Base-by-base conservation (phyloP, 1,140 invertebrate genomes). In the Notospermus geniculatus region DNA sequence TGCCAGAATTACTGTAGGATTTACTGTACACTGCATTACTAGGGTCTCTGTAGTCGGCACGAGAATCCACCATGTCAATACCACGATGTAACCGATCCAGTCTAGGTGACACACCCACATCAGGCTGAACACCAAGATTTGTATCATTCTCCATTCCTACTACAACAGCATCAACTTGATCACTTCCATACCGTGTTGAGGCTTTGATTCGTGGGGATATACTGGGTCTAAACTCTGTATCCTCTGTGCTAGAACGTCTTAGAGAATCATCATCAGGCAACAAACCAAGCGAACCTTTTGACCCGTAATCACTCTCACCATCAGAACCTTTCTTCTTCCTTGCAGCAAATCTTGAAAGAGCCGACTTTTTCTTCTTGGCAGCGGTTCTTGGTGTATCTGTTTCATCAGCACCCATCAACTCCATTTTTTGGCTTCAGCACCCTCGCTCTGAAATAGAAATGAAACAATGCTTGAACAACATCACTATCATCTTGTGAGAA, bases 281-380 rank as follows among this genome's bases (percentile, higher is more conserved):
- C 29, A 56, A 60, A 45, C 67, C 57, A 9, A 74, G 29, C 19
- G 69, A 71, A 32, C 46, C 54, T 13, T 55, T 46, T 57, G 74
- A 76, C 9, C 71, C 71, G 56, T 62, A 66, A 56, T 76, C 71
- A 61, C 71, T 78, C 54, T 71, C 71, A 46, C 59, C 59, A 36
- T 70, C 69, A n/a, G 67, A 71, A 9, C 50, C 29, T 23, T 55
- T 32, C n/a, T 30, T 30, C 29, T 55, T 55, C 11, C 27, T 4
- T 5, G n/a, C 29, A n/a, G 54, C 54, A 28, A 55, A 30, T 55
- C 54, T 55, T n/a, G 54, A 55, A 2, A 55, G 19, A 11, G 29
- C 23, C 5, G 54, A 27, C 29, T 27, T 28, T 55, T 55, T 55
- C 54, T 55, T 55, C 19, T 55, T 55, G 54, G 17, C 23, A 17